Evolutionary conservation across 2,888 invertebrate species (phyloP).

Genomic region (Boloria selene): DNA sequence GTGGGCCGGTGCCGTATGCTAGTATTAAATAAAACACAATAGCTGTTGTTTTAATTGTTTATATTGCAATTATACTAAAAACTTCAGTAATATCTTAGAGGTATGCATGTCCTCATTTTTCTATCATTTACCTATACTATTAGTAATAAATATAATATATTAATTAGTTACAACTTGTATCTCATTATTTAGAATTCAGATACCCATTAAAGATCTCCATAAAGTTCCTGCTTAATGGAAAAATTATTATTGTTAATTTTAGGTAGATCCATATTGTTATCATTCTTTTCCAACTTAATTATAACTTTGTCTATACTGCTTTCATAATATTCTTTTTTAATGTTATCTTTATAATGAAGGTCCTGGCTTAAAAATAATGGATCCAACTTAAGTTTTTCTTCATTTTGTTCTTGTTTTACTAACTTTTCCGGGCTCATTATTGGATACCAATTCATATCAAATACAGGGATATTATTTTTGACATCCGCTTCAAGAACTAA

Average conservation of each 20-base stretch:
- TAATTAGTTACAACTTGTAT: no score
- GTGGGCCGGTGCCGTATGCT: no score
- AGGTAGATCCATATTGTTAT: neutral
- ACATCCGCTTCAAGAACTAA: constrained; percentile 16
- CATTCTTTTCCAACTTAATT: constrained; percentile 15
- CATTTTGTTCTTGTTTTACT: neutral
- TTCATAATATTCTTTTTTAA: constrained; percentile 4
- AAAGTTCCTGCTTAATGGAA: constrained; percentile 28
- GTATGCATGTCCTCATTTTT: no score
- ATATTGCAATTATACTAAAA: no score
- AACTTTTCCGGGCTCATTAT: constrained; percentile 5
- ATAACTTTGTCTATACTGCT: constrained; percentile 8
- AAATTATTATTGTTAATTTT: neutral
- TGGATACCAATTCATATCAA: neutral
- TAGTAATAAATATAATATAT: no score
- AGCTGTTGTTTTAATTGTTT: no score
- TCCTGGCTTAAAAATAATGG: neutral
- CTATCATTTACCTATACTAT: no score
- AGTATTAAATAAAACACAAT: no score
- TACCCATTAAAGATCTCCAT: constrained; percentile 13
- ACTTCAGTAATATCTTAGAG: no score
- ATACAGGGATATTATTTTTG: neutral
- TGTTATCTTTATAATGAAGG: neutral
- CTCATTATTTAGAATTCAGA: neutral
- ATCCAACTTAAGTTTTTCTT: neutral